A percentile compares a stretch with the other conserved stretches of the same genome.
phyloP scores from a whole-genome alignment of 2,113 vertebrate species.

The Urocitellus parryii region DNA sequence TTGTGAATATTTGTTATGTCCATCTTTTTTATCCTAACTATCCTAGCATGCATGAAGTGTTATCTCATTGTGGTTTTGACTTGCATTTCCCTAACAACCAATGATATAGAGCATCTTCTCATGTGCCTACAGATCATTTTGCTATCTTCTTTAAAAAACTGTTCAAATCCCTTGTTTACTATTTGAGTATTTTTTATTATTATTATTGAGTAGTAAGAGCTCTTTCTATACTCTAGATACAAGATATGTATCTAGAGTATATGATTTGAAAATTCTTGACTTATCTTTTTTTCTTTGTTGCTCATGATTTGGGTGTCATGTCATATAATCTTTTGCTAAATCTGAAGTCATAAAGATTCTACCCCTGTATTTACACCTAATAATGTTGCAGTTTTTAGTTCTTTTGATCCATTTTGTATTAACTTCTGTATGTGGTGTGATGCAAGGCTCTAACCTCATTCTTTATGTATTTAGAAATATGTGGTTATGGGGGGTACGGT shows the following conservation, averaged over 20 bases:
- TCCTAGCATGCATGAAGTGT: too few relatives aligned
- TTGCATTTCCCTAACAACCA: too few relatives aligned
- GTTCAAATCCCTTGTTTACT: background rate
- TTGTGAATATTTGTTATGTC: too few relatives aligned
- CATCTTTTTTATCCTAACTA: too few relatives aligned
- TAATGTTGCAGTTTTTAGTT: background rate
- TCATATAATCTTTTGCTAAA: background rate
- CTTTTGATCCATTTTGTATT: background rate
- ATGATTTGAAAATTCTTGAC: background rate
- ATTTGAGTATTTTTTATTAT: background rate
- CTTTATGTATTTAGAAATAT: background rate
- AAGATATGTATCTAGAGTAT: too few relatives aligned
- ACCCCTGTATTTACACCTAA: background rate
- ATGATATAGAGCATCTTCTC: too few relatives aligned
- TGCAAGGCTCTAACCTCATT: background rate
- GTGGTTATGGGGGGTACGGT: too few relatives aligned
- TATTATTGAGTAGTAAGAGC: background rate
- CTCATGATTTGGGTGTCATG: background rate
- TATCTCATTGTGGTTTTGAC: too few relatives aligned
- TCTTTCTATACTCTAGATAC: too few relatives aligned
- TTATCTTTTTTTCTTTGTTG: background rate
- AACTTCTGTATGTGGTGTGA: too few relatives aligned
- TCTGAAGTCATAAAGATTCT: background rate
- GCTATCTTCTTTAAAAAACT: background rate
- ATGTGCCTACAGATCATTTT: too few relatives aligned